A percentile compares a stretch with the other conserved stretches of the same genome.
These are phyloP conservation scores for Sterrhoptilus dennistouni DNA, from an alignment of 2,113 vertebrate species.

Conservation along the genomic window DNA sequence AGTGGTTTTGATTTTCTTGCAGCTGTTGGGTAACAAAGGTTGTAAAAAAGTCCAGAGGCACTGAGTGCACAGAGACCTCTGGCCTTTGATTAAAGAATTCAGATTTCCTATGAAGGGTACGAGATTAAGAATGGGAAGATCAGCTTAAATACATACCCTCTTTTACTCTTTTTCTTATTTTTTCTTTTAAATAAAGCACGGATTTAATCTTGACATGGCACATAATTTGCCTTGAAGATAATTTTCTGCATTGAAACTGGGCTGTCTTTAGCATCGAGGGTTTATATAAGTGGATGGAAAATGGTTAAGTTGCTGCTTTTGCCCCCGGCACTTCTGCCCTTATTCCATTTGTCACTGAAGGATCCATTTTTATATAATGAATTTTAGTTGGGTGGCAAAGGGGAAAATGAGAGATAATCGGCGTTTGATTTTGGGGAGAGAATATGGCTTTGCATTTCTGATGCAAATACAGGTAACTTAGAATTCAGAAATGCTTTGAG, in stretches of 20 bases:
- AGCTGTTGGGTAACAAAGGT: not conserved
- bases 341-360: not conserved
- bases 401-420: not conserved
- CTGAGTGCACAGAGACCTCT: not conserved
- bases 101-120: not conserved
- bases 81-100: not conserved
- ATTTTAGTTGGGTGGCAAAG: not conserved
- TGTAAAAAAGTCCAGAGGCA: not conserved
- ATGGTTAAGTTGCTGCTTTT: not conserved
- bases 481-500: not conserved
- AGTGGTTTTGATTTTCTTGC: not conserved
- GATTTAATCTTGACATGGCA: not conserved
- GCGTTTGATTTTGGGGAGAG: not conserved
- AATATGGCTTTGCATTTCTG: not conserved
- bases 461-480: not conserved
- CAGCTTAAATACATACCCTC: not conserved
- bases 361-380: not conserved
- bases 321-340: rapidly evolving
- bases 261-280: not conserved
- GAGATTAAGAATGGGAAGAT: not conserved
- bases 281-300: slow-evolving; percentile 3
- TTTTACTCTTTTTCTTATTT: not conserved
- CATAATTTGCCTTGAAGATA: not conserved
- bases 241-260: not conserved
- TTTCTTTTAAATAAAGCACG: not conserved